Conservation (phyloP, 2,888 invertebrate genomes). For the Caenorhabditis drosophilae region DNA sequence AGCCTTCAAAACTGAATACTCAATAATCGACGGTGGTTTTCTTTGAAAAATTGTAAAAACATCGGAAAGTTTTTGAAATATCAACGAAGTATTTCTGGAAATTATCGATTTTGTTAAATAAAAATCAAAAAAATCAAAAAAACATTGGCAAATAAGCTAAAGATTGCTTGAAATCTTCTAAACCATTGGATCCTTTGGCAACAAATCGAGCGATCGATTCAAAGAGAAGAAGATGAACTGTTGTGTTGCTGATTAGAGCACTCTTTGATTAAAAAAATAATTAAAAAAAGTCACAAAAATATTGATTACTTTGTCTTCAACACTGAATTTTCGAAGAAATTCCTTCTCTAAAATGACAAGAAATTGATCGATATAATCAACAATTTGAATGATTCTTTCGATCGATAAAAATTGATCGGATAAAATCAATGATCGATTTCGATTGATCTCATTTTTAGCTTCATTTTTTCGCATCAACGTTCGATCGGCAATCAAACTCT, state of each 20-base stretch:
- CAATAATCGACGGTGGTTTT: slow-evolving; percentile 39
- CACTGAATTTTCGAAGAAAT: slow-evolving; percentile 40
- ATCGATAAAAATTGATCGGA: slow-evolving; percentile 40
- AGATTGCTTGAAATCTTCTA: slow-evolving; percentile 38
- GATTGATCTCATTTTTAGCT: not conserved
- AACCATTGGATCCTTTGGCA: slow-evolving; percentile 36
- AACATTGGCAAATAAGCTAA: slow-evolving; percentile 23
- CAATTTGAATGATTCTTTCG: slow-evolving; percentile 50
- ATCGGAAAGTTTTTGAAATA: slow-evolving; percentile 23
- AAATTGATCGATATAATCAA: slow-evolving; percentile 60
- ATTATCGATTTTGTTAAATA: not conserved
- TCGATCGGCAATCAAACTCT: slow-evolving; percentile 59
- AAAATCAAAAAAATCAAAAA: not conserved
- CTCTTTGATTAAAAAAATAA: slow-evolving; percentile 18
- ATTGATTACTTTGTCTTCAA: slow-evolving; percentile 58
- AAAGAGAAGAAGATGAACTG: slow-evolving; percentile 40
- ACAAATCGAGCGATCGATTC: slow-evolving; percentile 35
- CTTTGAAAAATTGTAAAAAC: slow-evolving; percentile 34
- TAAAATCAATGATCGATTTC: not conserved
- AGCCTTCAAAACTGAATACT: slow-evolving; percentile 43
- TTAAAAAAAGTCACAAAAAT: not conserved
- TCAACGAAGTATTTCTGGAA: slow-evolving; percentile 23
- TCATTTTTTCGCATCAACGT: slow-evolving; percentile 34
- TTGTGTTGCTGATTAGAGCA: slow-evolving; percentile 41
- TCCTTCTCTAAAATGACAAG: slow-evolving; percentile 42